Evolutionary conservation across 2,797 vertebrate genomes (phyloP).

Genomic region (Streptopelia turtur): DNA sequence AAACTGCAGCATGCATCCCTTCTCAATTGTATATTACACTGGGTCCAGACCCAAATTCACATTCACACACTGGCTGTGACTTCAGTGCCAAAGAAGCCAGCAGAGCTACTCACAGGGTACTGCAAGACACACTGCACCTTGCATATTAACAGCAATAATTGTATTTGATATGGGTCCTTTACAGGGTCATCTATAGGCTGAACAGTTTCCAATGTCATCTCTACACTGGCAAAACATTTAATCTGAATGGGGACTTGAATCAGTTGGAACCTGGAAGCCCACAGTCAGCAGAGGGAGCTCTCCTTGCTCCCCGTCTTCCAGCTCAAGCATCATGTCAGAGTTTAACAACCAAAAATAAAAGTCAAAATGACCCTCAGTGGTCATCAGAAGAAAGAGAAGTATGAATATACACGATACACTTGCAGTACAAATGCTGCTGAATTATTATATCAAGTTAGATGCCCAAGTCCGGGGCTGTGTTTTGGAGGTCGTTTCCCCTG

Average conservation of each 20-base stretch:
- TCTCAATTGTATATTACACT: background rate
- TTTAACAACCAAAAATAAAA: background rate
- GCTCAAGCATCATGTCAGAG: background rate
- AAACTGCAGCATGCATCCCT: fast-evolving
- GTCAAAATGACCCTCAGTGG: background rate
- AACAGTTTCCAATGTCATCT: background rate
- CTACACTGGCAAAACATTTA: background rate
- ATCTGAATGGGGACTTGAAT: background rate
- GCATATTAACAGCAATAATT: background rate
- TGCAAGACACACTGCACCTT: background rate
- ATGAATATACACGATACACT: background rate
- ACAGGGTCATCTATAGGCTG: background rate
- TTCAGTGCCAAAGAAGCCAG: background rate
- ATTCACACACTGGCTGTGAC: background rate
- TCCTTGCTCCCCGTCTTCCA: background rate
- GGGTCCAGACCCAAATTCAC: background rate
- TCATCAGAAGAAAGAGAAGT: background rate
- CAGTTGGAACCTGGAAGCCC: background rate
- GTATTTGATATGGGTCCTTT: background rate
- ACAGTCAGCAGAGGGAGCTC: slow-evolving; percentile 51
- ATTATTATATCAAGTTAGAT: background rate
- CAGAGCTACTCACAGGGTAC: background rate
- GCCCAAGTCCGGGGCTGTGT: background rate
- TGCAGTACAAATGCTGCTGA: background rate
- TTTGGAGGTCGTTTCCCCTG: background rate